A percentile compares a stretch with the other conserved stretches of the same genome.
These are phyloP conservation scores for Microctenopoma stevenorrisi DNA, from an alignment of 2,797 vertebrate genomes.

Conservation along the genomic window DNA sequence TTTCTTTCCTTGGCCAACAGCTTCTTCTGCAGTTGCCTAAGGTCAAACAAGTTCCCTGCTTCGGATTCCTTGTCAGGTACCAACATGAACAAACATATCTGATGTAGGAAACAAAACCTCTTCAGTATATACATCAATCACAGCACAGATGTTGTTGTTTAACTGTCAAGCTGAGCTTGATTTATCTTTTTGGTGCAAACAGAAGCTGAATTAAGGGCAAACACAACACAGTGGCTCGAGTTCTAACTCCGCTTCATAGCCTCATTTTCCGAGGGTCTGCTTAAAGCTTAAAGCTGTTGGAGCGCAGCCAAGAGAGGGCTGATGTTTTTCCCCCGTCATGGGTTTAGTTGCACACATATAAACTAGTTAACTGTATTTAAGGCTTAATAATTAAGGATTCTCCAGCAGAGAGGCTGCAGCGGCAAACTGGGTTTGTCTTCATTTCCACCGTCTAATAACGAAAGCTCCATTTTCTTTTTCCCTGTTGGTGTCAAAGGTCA, in stretches of 20 bases:
- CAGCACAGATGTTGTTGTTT: background rate
- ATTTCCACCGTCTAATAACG: background rate
- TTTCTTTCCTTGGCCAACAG: background rate
- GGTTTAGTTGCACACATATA: background rate
- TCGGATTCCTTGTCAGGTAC: slow-evolving; percentile 39
- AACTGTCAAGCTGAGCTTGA: background rate
- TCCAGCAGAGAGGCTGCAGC: background rate
- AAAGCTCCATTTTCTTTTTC: background rate
- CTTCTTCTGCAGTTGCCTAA: slow-evolving; percentile 14
- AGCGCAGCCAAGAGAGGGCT: background rate
- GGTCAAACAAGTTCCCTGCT: slow-evolving; percentile 27
- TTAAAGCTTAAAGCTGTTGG: slow-evolving; percentile 22
- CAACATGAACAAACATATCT: slow-evolving; percentile 36
- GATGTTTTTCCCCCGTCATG: slow-evolving; percentile 3
- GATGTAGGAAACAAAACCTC: slow-evolving; percentile 11
- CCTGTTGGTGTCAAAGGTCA: background rate
- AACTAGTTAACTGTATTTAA: background rate
- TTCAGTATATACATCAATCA: slow-evolving; percentile 1
- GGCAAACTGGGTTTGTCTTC: background rate
- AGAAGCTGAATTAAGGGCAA: slow-evolving; percentile 1
- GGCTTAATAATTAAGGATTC: background rate
- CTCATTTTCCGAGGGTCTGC: slow-evolving; percentile 4
- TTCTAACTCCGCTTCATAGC: slow-evolving; percentile 4
- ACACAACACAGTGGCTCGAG: background rate
- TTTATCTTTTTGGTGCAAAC: background rate